phyloP scores from a whole-genome alignment of 2,888 invertebrate genomes.

The Megamerina dolium region DNA sequence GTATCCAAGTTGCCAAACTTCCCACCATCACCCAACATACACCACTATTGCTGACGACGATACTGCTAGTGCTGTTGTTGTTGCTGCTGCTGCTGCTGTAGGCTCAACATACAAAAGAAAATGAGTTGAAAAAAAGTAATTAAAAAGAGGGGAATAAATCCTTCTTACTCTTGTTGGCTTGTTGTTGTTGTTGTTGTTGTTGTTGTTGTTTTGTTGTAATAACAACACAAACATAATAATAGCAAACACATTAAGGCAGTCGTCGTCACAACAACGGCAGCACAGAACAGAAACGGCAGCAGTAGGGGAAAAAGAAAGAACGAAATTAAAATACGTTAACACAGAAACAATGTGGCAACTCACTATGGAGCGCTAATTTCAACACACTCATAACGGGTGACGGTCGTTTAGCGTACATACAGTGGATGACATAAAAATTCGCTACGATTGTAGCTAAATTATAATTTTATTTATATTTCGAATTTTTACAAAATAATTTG shows the following conservation, averaged over 20 bases:
- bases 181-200: slow-evolving; percentile 9
- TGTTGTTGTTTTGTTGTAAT: slow-evolving; percentile 13
- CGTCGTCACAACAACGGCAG: slow-evolving; percentile 9
- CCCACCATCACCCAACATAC: slow-evolving; percentile 12
- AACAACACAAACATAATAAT: slow-evolving; percentile 14
- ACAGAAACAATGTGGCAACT: slow-evolving; percentile 24
- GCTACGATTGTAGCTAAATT: no score
- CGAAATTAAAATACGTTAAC: slow-evolving; percentile 26
- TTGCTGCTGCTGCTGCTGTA: slow-evolving; percentile 21
- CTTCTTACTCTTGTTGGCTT: no score
- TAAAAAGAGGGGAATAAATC: slow-evolving; percentile 27
- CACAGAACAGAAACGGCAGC: slow-evolving; percentile 7
- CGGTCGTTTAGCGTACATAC: no score
- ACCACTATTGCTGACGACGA: no score
- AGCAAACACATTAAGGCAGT: slow-evolving; percentile 15
- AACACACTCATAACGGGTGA: slow-evolving; percentile 12
- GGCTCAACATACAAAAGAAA: slow-evolving; percentile 28
- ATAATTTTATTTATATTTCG: no score
- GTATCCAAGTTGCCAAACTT: slow-evolving; percentile 17
- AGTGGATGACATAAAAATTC: no score
- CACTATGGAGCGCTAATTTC: slow-evolving; percentile 28
- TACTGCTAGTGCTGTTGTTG: no score
- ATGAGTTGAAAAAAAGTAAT: slow-evolving; percentile 41
- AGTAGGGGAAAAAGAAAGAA: slow-evolving; percentile 10
- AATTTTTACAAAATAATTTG: no score